These are phyloP conservation scores for Oryctolagus cuniculus DNA, from an alignment of 2,113 vertebrate genomes.

Conservation along the genomic window mOryCun1.1 NC_091441.1:81126501-81127000, in stretches of 20 bases:
- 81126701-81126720: background rate
- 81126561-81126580: too few relatives aligned
- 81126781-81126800: background rate
- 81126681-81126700: background rate
- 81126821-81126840: background rate
- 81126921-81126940: background rate
- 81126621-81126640: background rate
- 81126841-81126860: slow-evolving; percentile 18
- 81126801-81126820: background rate
- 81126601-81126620: background rate
- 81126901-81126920: background rate
- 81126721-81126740: slow-evolving; percentile 6
- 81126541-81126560: too few relatives aligned
- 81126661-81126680: background rate
- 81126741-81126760: background rate
- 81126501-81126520: too few relatives aligned
- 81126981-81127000: background rate
- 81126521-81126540: too few relatives aligned
- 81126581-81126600: background rate
- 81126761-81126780: slow-evolving; percentile 24
- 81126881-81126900: background rate
- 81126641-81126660: background rate
- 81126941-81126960: slow-evolving; percentile 28
- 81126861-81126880: slow-evolving; percentile 5
- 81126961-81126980: slow-evolving; percentile 5